Conservation (phyloP, 2,797 vertebrate species). For the Malurus leucopterus region DNA sequence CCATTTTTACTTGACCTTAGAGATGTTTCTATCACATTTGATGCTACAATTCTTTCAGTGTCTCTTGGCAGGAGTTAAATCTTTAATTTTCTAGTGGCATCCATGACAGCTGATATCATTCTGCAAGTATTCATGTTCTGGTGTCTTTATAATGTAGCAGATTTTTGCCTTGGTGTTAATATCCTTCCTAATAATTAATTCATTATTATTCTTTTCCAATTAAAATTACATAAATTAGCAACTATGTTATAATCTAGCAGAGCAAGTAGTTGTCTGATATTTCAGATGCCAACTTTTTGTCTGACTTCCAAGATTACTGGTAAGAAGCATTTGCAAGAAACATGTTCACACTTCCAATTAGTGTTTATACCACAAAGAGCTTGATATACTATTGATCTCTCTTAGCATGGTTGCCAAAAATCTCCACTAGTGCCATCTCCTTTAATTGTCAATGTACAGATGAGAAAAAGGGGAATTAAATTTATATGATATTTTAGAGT, state of each 20-base stretch:
- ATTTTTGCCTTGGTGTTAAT: neutral
- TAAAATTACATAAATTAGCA: neutral
- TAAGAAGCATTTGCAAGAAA: conserved; percentile 44
- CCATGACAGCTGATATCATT: neutral
- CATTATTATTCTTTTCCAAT: neutral
- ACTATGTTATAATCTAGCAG: neutral
- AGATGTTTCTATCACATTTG: neutral
- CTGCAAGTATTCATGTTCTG: neutral
- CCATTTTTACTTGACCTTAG: neutral
- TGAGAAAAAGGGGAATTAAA: neutral
- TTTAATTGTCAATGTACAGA: conserved; percentile 18
- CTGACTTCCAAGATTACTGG: conserved; percentile 4
- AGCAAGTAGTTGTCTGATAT: neutral
- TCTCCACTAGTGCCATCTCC: conserved; percentile 25
- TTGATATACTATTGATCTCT: conserved; percentile 42
- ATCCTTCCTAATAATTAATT: neutral
- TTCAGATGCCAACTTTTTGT: conserved; percentile 23
- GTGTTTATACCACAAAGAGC: conserved; percentile 20
- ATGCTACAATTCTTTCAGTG: neutral
- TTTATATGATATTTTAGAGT: conserved; percentile 2
- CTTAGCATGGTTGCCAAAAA: conserved; percentile 46
- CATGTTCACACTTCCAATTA: conserved; percentile 27
- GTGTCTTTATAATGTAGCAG: neutral
- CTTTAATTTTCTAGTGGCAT: neutral
- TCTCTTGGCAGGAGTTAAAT: neutral